Evolutionary conservation across 2,113 vertebrate genomes (phyloP), one percentile per base, ranked within the genome.

Genomic region (Dolichallabes microphthalmus): DNA sequence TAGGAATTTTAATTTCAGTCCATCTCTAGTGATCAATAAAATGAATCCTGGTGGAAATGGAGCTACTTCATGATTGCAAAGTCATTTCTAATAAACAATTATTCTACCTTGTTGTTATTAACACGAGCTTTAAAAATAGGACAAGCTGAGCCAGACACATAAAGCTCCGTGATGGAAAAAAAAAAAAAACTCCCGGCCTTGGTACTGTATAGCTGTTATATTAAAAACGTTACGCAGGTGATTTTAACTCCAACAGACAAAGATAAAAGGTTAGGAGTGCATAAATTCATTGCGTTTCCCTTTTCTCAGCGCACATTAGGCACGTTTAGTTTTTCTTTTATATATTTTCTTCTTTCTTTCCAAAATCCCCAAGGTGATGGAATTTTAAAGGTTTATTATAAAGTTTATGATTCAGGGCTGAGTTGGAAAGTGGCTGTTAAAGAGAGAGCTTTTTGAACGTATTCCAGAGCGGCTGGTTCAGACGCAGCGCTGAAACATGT

Each of bases 401-500:
- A 87, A 91, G 90, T 86, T 88, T 63, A 88, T 84, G 86, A 87
- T 88, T 74, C n/a, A 61, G 17, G 19, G 32, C 66, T 7, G 50
- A 76, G 73, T 53, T 4, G 13, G 25, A 53, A 53, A 76, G 82
- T 69, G 69, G 86, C 91, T 91, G 84, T 91, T 90, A 76, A 76
- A 90, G 89, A 88, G 53, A 86, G 87, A 90, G 85, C 76, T 79
- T 83, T 91, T 87, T 91, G 92, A 93, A 89, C 83, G 32, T 83
- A 80, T 39, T 89, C 91, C 91, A 92, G 89, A 89, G 84, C 91
- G 93, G 92, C 90, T 92, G 89, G 25, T 15, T 75, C 19, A 58
- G 55, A 66, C 12, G 74, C 53, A 1, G 68, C 68, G 15, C 64
- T 19, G 22, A 8, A 19, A 25, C 45, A 45, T 45, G 45, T 45